Evolutionary conservation across 2,797 vertebrate species (phyloP).

Genomic region (Acanthopagrus latus): DNA sequence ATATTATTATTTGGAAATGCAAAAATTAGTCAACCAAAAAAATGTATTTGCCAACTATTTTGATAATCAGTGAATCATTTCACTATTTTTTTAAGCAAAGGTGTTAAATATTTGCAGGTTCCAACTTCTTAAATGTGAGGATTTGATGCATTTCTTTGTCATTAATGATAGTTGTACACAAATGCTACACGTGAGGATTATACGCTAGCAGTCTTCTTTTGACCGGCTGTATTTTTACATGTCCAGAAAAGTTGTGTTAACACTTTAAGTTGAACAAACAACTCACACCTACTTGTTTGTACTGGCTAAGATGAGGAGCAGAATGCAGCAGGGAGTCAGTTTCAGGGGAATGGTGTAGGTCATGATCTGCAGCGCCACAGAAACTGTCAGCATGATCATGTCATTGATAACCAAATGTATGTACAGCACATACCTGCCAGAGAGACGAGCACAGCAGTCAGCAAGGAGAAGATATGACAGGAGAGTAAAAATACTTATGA

Average conservation of each 20-base stretch:
- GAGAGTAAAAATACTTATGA: constrained; percentile 8
- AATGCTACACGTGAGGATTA: too few relatives aligned
- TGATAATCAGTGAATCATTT: too few relatives aligned
- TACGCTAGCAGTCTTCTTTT: too few relatives aligned
- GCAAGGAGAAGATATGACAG: neutral
- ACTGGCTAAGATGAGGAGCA: constrained; percentile 28
- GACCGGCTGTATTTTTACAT: too few relatives aligned
- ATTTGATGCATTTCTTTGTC: too few relatives aligned
- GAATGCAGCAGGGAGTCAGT: constrained; percentile 50
- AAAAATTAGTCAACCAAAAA: too few relatives aligned
- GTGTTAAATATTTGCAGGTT: too few relatives aligned
- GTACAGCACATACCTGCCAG: constrained; percentile 74
- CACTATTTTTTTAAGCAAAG: too few relatives aligned
- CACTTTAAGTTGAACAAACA: neutral
- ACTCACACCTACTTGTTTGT: constrained; percentile 35
- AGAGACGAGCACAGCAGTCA: neutral
- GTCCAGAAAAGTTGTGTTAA: neutral
- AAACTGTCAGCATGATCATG: constrained; percentile 63
- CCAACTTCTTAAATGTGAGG: too few relatives aligned
- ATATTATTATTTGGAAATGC: too few relatives aligned
- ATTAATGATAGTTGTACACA: too few relatives aligned
- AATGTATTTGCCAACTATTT: too few relatives aligned
- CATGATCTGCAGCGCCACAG: constrained; percentile 56
- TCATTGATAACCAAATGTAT: constrained; percentile 79
- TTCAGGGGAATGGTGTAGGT: constrained; percentile 28